Base-by-base conservation (phyloP, 2,113 vertebrate genomes). In the Rissa tridactyla region DNA sequence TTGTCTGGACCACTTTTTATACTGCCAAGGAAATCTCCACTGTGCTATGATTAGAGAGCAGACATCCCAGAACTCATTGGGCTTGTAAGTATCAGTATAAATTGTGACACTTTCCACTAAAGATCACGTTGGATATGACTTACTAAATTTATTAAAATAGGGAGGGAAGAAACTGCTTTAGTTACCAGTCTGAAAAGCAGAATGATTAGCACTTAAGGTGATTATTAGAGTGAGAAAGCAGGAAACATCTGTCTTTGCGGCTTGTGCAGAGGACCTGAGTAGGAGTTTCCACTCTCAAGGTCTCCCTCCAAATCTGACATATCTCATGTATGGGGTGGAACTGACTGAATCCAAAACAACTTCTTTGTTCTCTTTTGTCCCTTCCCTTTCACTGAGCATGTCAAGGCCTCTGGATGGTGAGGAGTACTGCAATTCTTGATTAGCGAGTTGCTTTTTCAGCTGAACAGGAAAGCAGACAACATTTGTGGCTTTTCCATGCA, bases 371-470 rank as follows among this genome's bases (percentile, higher is more conserved):
- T 65, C 27, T 15, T 9, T 58, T 15, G 11, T 38, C 47, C 29
- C 7, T 42, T 82, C 42, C 21, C 55, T 71, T 62, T 66, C 42
- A 46, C 42, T 23, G 25, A 58, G 38, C 10, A 55, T 2, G 3
- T 15, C 34, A n/a, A 85, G 46, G 54, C n/a, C 87, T 58, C 65
- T 40, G 21, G n/a, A 54, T 38, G 32, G 19, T 65, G 26, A 61
- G 25, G 12, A 80, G 9, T n/a, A 49, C 40, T 49, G 27, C 21
- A 72, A 13, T 42, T 65, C 69, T 51, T 62, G 27, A 77, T 34
- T 14, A 70, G 10, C 0, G 0, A 73, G 25, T 15, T 92, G 15
- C 15, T 70, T 81, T 92, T 62, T 30, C 3, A 11, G 32, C 9
- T 62, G 76, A 83, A 51, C 17, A 54, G 32, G 17, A 61, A 46